phyloP scores from a whole-genome alignment of 92 coral and sea anemone genomes.

The Phenganax subtilis region DNA sequence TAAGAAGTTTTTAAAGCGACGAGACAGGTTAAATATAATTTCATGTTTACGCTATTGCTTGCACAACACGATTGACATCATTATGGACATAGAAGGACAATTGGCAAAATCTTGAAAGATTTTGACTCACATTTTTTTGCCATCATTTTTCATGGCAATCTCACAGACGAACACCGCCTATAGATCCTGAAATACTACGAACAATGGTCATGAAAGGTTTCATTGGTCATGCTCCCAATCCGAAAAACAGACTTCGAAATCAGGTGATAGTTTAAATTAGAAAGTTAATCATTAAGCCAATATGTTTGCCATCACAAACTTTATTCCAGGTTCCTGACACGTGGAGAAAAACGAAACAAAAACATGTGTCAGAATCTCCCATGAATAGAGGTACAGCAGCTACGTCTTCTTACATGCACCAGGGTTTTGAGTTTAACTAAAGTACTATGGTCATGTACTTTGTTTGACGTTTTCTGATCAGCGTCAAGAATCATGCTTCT shows the following conservation, averaged over 20 bases:
- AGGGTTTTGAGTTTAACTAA: too few species aligned
- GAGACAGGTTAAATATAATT: conserved; percentile 60
- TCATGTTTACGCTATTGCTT: neutral
- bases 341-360: conserved; percentile 52
- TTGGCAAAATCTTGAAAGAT: neutral
- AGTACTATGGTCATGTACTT: neutral
- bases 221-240: conserved; percentile 93
- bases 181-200: conserved; percentile 86
- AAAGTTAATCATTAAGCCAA: too few species aligned
- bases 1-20: conserved; percentile 56
- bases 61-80: neutral
- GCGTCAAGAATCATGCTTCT: neutral
- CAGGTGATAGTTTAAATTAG: conserved; percentile 51
- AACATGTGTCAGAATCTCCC: conserved; percentile 85
- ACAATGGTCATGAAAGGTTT: conserved; percentile 83
- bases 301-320: neutral
- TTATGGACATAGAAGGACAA: neutral
- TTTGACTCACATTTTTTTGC: neutral
- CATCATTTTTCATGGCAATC: neutral
- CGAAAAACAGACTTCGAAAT: conserved; percentile 68
- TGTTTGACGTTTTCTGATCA: neutral
- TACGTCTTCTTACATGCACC: too few species aligned
- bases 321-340: conserved; percentile 21
- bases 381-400: conserved; percentile 71
- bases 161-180: conserved; percentile 62